Evolutionary conservation across 2,888 invertebrate species (phyloP).

Genomic region (Sminthurides aquaticus): DNA sequence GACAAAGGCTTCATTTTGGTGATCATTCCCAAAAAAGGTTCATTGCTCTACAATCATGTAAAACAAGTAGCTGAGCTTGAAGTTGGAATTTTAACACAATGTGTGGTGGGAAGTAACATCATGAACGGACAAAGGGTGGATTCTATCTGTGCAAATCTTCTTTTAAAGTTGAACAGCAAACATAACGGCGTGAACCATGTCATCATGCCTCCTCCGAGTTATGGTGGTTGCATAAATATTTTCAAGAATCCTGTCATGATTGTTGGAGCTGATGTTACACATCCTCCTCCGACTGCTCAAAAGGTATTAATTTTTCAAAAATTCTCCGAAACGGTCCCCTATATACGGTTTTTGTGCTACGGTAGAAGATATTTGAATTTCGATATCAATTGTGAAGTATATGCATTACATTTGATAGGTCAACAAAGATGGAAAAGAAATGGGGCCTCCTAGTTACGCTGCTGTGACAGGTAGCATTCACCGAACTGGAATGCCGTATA

Average conservation of each 20-base stretch:
- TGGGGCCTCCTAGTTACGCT: constrained; percentile 22
- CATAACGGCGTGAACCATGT: constrained; percentile 47
- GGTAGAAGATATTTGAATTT: no score
- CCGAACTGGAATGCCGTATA: constrained; percentile 22
- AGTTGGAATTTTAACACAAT: constrained; percentile 47
- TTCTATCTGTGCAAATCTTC: constrained; percentile 37
- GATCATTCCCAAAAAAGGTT: constrained; percentile 24
- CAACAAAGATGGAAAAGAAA: not conserved
- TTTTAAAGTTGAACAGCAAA: constrained; percentile 48
- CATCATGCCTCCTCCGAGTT: constrained; percentile 21
- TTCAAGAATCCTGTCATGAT: constrained; percentile 47
- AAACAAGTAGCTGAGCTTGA: constrained; percentile 32
- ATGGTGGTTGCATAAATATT: constrained; percentile 4
- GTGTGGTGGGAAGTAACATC: constrained; percentile 43
- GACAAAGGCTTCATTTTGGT: no score
- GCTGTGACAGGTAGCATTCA: constrained; percentile 20
- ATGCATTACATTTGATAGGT: not conserved
- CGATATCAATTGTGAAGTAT: no score
- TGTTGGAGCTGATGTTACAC: constrained; percentile 48
- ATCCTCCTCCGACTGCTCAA: constrained; percentile 17
- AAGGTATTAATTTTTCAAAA: no score
- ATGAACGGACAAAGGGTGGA: constrained; percentile 17
- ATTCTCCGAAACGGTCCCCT: no score
- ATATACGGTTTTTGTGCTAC: no score
- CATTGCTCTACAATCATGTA: constrained; percentile 22